phyloP scores from a whole-genome alignment of 2,113 vertebrate species.

The Steatornis caripensis region DNA sequence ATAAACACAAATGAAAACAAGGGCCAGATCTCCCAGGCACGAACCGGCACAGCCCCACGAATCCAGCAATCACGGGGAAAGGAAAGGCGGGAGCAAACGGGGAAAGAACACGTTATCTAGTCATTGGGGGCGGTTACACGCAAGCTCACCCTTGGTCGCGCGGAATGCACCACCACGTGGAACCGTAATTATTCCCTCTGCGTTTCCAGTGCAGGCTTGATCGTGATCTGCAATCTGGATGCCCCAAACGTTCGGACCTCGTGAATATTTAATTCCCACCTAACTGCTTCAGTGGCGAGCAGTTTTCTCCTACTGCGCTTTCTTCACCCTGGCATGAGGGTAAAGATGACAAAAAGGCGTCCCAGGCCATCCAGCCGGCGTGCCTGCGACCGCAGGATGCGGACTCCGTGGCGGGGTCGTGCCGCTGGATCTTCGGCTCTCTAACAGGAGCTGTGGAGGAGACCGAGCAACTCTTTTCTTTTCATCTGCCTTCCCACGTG shows the following conservation, averaged over 20 bases:
- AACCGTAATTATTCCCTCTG: not conserved
- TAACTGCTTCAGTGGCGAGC: not conserved
- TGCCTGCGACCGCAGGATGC: rapidly evolving
- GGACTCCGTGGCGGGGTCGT: not conserved
- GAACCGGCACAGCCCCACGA: rapidly evolving
- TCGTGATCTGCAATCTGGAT: not conserved
- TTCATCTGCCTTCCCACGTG: not conserved
- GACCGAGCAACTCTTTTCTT: not conserved
- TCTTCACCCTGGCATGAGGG: not conserved
- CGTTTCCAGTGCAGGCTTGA: not conserved
- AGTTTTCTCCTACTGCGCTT: not conserved
- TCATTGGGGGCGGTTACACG: rapidly evolving
- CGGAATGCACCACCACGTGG: rapidly evolving
- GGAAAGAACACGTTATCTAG: not conserved
- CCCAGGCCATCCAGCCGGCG: rapidly evolving
- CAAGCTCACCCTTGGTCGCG: not conserved
- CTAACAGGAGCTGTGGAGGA: not conserved
- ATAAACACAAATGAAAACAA: not conserved
- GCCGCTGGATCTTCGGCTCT: not conserved
- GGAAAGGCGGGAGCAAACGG: not conserved
- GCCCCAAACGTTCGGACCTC: not conserved
- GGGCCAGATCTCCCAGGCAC: not conserved
- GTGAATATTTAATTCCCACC: not conserved
- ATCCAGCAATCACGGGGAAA: not conserved
- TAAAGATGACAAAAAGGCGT: not conserved